phyloP scores from a whole-genome alignment of 2,113 vertebrate species.

The Nyctibius bracteatus region DNA sequence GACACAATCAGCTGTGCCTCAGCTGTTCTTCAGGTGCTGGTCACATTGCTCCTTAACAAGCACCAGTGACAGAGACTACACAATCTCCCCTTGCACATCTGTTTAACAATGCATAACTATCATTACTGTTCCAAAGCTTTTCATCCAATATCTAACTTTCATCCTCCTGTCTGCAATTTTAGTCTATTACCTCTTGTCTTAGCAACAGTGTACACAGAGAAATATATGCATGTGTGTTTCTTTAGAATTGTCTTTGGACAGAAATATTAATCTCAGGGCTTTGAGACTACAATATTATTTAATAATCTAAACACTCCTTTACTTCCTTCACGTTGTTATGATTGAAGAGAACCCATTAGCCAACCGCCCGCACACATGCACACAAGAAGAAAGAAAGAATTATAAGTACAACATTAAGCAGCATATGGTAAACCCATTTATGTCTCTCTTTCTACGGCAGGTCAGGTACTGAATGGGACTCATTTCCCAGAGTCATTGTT shows the following conservation, averaged over 20 bases:
- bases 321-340: neutral
- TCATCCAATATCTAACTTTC: neutral
- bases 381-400: neutral
- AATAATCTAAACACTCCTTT: neutral
- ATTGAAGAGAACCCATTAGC: neutral
- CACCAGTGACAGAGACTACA: neutral
- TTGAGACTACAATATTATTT: neutral
- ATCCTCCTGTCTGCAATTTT: neutral
- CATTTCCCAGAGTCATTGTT: neutral
- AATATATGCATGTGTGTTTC: fast-evolving
- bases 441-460: neutral
- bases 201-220: neutral
- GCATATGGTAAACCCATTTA: constrained; percentile 5
- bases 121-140: neutral
- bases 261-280: neutral
- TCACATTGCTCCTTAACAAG: neutral
- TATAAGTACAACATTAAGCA: neutral
- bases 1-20: fast-evolving
- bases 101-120: neutral
- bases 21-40: neutral
- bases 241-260: neutral
- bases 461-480: neutral
- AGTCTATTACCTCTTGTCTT: neutral
- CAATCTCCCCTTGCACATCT: neutral
- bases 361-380: neutral